Base-by-base conservation (phyloP, 2,797 vertebrate genomes). In the Gymnopithys bicolor region DNA sequence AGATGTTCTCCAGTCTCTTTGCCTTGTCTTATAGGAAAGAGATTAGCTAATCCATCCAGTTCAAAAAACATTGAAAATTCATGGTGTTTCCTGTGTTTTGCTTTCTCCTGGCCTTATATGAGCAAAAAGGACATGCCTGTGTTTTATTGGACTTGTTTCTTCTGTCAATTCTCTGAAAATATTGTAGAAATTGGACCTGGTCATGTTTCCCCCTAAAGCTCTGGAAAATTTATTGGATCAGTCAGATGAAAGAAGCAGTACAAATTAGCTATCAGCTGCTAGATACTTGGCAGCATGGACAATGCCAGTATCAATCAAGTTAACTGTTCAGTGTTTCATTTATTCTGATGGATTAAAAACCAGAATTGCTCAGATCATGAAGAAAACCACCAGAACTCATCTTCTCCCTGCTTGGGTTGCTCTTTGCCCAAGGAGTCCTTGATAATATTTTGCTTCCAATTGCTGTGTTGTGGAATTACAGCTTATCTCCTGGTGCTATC, bases 191-290 rank as follows among this genome's bases (percentile, higher is more conserved):
- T 55, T 87, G 8, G 66, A 91, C 71, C 62, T 83, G 49, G 41
- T 13, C 52, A 23, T 37, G 7, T 63, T 86, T 51, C 45, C 64
- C 32, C 9, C 22, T 60, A 68, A 55, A 82, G 77, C 5, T 43
- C 43, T 90, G 67, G 60, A 64, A 64, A 37, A 64, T 28, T 64
- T 53, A 52, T 68, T 60, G 56, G 27, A 78, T 66, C n/a, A 39
- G 52, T 77, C 70, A 90, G 86, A 70, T 51, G 33, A 93, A 83
- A 95, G 52, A 81, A 94, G 51, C 68, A 75, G 56, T 58, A 90
- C 49, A 82, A 88, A 90, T 83, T 22, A 83, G 33, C 45, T 80
- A 64, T 93, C 86, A 90, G 68, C 41, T 92, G 60, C 71, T 95
- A 87, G 79, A 77, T 55, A 43, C 35, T 87, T 95, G 49, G 56